Base-by-base conservation (phyloP, 1,140 invertebrate genomes). In the Psix sp. region DNA sequence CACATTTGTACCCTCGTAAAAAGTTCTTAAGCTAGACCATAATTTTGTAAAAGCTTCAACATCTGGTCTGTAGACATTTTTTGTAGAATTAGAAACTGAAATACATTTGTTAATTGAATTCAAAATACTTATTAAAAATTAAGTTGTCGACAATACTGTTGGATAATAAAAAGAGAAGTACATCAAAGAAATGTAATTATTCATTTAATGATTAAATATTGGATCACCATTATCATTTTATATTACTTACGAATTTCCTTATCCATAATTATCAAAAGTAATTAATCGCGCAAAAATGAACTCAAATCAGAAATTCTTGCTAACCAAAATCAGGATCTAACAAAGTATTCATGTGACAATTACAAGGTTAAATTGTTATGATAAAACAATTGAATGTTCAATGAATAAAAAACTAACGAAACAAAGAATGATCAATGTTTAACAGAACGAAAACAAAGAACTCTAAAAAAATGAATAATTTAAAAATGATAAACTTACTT, bases 1-100 rank as follows among this genome's bases (percentile, higher is more conserved):
- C 5, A 83, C 72, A 49, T 81, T 79, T 10, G 74, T 80, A 0
- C 74, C 77, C 11, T 81, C 72, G 15, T 79, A 82, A 77, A 65
- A 77, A 4, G 60, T 52, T 24, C 77, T 45, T 26, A 82, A 43
- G 14, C 63, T 65, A 14, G 76, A 62, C 80, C 80, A 82, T 20
- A 83, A 52, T 29, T 77, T 77, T 17, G 77, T 66, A 26, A 79
- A 78, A 18, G 76, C 75, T 43, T 79, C 76, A 5, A 77, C 33
- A 18, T 79, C 46, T 24, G 72, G 65, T 35, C 46, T 76, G 17
- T 45, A 35, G 15, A 39, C 38, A 6, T 6, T 46, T 7, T 43
- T 39, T 5, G 20, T 56, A 31, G 38, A 42, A 5, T 72, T 59
- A 2, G 26, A 7, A 52, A 18, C 49, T 54, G 52, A 63, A 48